These are phyloP conservation scores for Fragum fragum DNA, from an alignment of 2,888 invertebrate genomes.

Conservation along the genomic window DNA sequence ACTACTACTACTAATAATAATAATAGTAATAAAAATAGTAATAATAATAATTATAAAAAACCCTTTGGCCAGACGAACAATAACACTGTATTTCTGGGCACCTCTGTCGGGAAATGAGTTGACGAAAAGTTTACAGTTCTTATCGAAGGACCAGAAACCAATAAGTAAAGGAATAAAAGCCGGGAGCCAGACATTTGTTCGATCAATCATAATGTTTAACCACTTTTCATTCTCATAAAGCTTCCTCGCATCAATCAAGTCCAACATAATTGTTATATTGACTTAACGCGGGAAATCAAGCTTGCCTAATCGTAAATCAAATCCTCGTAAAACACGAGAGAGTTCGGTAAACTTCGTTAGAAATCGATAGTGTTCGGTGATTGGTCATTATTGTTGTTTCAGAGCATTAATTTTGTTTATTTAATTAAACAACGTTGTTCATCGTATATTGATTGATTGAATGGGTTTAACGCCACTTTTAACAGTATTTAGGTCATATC, in stretches of 20 bases:
- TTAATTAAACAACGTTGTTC: too few relatives aligned
- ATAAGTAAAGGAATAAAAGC: neutral
- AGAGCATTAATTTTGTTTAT: too few relatives aligned
- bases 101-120: too few relatives aligned
- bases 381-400: too few relatives aligned
- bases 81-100: too few relatives aligned
- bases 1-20: too few relatives aligned
- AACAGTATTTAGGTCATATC: too few relatives aligned
- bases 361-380: neutral
- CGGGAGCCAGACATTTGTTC: slow-evolving; percentile 1
- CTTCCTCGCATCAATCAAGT: neutral
- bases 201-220: slow-evolving; percentile 27
- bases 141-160: neutral
- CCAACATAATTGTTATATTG: slow-evolving; percentile 15
- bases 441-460: too few relatives aligned
- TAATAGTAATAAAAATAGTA: too few relatives aligned
- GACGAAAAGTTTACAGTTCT: neutral
- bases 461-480: too few relatives aligned
- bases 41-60: too few relatives aligned
- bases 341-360: neutral
- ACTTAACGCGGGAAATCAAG: slow-evolving; percentile 11
- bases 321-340: neutral
- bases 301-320: neutral
- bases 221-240: slow-evolving; percentile 26
- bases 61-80: too few relatives aligned